Evolutionary conservation across 2,888 invertebrate genomes (phyloP), one percentile per base, ranked within the genome.

Genomic region (Rhorus exstirpatorius): DNA sequence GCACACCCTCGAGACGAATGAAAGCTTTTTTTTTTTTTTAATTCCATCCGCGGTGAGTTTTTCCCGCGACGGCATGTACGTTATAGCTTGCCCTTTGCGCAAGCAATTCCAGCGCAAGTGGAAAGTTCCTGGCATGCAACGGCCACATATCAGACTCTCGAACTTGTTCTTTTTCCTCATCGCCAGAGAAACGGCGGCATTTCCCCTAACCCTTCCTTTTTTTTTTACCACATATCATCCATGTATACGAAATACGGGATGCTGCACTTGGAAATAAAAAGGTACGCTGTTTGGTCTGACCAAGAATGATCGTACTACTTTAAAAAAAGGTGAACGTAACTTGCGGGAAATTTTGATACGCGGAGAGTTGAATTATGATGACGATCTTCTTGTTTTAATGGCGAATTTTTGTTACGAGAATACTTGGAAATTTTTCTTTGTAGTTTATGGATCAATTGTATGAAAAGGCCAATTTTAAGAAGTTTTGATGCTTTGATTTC

Each of bases 1-100:
- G 84, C 79, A 63, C 63, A 68, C 81, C 77, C 84, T 70, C 72
- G 84, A 79, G 84, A 84, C 81, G 81, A 84, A 84, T 79, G 77
- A 77, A 81, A 74, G 77, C 68, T 79, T 77, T 79, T 51, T 76
- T 53, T 21, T 38, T 44, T n/a, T 55, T 75, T 70, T 21, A 21
- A 26, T 26, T 17, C 10, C 65, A 46, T 46, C 58, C 41, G 14
- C 51, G 67, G 60, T 49, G 77, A 70, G 68, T 71, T 67, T 61
- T 61, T 41, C 44, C 41, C 65, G 38, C 53, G 17, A 26, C 49
- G 38, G 55, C 35, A 49, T 58, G 61, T 70, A 67, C 55, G 26
- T 60, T 60, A 60, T 60, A 31, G 55, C 61, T 70, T 61, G 14
- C 60, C 63, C 72, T 35, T 58, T 35, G 31, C 81, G 38, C 31